Evolutionary conservation across 2,888 invertebrate species (phyloP).

Genomic region (Thysanoteuthis rhombus): DNA sequence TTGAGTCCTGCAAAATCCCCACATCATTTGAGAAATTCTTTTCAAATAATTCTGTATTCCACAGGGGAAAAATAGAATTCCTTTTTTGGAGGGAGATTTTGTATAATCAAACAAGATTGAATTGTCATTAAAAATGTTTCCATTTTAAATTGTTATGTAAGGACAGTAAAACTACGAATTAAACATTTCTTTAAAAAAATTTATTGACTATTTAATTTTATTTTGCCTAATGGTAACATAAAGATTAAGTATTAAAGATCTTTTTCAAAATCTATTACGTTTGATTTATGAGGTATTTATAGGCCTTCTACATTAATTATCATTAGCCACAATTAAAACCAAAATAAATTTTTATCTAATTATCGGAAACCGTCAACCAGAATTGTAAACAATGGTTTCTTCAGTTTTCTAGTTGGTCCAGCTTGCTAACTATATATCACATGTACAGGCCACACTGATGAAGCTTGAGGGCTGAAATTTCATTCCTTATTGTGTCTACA

Average conservation of each 20-base stretch:
- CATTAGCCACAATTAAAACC: not conserved
- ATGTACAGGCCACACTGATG: too few species aligned
- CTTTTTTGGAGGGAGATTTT: not conserved
- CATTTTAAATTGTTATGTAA: not conserved
- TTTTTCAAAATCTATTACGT: too few species aligned
- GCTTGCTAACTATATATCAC: too few species aligned
- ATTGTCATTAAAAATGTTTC: not conserved
- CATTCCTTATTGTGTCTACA: too few species aligned
- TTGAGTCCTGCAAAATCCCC: not conserved
- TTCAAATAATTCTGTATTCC: not conserved
- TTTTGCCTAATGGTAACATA: not conserved
- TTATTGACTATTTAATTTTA: not conserved
- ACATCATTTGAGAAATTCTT: not conserved
- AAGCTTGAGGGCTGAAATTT: too few species aligned
- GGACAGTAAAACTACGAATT: not conserved
- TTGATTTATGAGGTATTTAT: too few species aligned
- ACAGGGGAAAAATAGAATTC: not conserved
- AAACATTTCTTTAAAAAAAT: not conserved
- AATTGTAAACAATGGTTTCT: too few species aligned
- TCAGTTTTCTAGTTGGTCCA: too few species aligned
- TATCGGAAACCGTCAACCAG: too few species aligned
- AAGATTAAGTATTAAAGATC: not conserved
- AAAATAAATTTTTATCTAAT: not conserved
- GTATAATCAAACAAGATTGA: not conserved
- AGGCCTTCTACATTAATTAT: too few species aligned